A percentile compares a stretch with the other conserved stretches of the same genome.
Evolutionary conservation across 92 coral and sea anemone species (phyloP).

Genomic region (Porites rus): DNA sequence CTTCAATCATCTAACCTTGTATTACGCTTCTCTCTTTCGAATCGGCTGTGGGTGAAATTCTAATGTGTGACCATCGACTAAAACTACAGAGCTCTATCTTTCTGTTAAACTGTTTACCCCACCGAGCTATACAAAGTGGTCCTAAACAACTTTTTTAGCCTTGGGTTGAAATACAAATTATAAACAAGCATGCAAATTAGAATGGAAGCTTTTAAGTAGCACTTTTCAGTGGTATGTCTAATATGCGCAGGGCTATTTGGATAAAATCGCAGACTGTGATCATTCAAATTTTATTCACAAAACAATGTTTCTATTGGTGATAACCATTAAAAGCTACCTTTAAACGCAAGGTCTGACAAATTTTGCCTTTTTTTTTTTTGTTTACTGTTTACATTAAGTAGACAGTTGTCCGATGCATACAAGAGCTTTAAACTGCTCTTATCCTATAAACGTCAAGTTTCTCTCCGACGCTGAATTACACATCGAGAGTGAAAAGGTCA

Average conservation of each 20-base stretch:
- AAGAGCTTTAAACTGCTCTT: not conserved
- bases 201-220: not conserved
- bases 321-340: too few species aligned
- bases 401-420: not conserved
- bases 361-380: too few species aligned
- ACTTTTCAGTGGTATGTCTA: not conserved
- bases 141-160: too few species aligned
- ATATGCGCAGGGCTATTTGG: not conserved
- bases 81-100: not conserved
- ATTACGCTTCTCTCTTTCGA: not conserved
- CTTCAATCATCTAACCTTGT: not conserved
- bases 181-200: not conserved
- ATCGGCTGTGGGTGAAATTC: not conserved
- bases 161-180: not conserved
- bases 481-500: slow-evolving; percentile 6
- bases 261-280: not conserved
- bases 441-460: not conserved
- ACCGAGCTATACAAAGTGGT: too few species aligned
- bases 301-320: too few species aligned
- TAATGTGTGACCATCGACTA: not conserved
- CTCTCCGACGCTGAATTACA: not conserved
- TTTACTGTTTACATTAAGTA: not conserved
- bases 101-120: not conserved
- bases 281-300: not conserved
- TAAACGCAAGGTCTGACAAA: too few species aligned